A percentile compares a stretch with the other conserved stretches of the same genome.
phyloP scores from a whole-genome alignment of 2,888 invertebrate genomes.

The Chloroclysta siterata region DNA sequence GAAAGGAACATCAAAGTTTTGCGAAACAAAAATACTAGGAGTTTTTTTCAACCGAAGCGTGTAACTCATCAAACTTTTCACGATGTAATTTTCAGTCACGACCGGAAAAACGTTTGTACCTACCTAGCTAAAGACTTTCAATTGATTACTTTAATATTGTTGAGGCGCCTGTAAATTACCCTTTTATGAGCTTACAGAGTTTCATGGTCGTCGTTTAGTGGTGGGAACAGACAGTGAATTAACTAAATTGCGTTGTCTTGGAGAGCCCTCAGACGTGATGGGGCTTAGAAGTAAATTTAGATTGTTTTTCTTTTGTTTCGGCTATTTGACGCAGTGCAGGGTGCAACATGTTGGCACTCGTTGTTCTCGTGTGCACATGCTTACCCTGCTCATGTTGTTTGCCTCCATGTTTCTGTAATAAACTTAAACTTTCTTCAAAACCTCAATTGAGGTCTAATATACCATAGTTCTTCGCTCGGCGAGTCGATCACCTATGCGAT shows the following conservation, averaged over 20 bases:
- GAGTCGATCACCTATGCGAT: constrained; percentile 70
- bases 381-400: constrained; percentile 75
- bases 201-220: constrained; percentile 47
- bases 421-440: constrained; percentile 60
- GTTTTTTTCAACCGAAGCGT: constrained; percentile 31
- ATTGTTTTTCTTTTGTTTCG: constrained; percentile 12
- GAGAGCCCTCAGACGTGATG: constrained; percentile 20
- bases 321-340: constrained; percentile 46
- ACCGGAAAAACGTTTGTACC: constrained; percentile 37
- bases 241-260: constrained; percentile 43
- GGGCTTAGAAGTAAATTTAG: constrained; percentile 17
- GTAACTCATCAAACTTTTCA: constrained; percentile 41
- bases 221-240: constrained; percentile 45
- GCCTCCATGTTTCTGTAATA: constrained; percentile 66
- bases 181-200: constrained; percentile 50
- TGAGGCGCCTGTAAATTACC: constrained; percentile 40
- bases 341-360: constrained; percentile 54
- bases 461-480: constrained; percentile 73
- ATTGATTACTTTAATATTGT: constrained; percentile 62
- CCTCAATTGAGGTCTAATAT: constrained; percentile 61
- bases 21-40: constrained; percentile 27
- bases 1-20: constrained; percentile 28
- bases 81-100: constrained; percentile 38
- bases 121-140: constrained; percentile 43
- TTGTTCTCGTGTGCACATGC: constrained; percentile 64